These are phyloP conservation scores for Acanthopagrus latus DNA, from an alignment of 2,797 vertebrate genomes.

Conservation along the genomic window DNA sequence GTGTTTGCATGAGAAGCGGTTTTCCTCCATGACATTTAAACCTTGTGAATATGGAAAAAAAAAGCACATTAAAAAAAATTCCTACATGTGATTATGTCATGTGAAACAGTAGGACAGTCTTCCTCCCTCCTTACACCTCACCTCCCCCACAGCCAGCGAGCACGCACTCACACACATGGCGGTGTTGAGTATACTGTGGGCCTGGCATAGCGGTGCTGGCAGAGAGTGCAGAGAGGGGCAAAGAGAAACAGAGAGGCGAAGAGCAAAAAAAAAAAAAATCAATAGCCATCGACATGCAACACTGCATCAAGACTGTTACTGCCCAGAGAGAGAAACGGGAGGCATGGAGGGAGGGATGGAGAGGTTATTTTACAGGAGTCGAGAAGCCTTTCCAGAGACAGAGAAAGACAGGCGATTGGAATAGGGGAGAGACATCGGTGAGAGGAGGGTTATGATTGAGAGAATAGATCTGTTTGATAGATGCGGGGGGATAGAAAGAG, in stretches of 20 bases:
- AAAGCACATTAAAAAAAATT: background rate
- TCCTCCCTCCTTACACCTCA: slow-evolving; percentile 31
- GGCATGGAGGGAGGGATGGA: slow-evolving; percentile 24
- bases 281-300: slow-evolving; percentile 78
- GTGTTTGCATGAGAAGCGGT: background rate
- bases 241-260: slow-evolving; percentile 59
- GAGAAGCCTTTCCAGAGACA: slow-evolving; percentile 35
- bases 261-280: slow-evolving; percentile 63
- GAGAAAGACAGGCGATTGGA: slow-evolving; percentile 36
- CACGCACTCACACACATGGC: slow-evolving; percentile 19
- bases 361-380: slow-evolving; percentile 33
- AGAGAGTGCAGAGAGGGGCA: slow-evolving; percentile 55
- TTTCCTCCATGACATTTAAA: slow-evolving; percentile 2
- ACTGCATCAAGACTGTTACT: slow-evolving; percentile 79
- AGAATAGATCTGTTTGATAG: slow-evolving; percentile 54
- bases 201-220: slow-evolving; percentile 49
- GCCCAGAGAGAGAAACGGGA: slow-evolving; percentile 47
- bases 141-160: slow-evolving; percentile 32
- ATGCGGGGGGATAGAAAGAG: slow-evolving; percentile 30
- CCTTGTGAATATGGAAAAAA: background rate
- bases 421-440: slow-evolving; percentile 24
- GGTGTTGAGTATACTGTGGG: slow-evolving; percentile 52
- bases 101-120: slow-evolving; percentile 4
- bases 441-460: slow-evolving; percentile 44
- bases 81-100: slow-evolving; percentile 8